These are phyloP conservation scores for Semicossyphus pulcher DNA, from an alignment of 2,113 vertebrate species.

Conservation along the genomic window DNA sequence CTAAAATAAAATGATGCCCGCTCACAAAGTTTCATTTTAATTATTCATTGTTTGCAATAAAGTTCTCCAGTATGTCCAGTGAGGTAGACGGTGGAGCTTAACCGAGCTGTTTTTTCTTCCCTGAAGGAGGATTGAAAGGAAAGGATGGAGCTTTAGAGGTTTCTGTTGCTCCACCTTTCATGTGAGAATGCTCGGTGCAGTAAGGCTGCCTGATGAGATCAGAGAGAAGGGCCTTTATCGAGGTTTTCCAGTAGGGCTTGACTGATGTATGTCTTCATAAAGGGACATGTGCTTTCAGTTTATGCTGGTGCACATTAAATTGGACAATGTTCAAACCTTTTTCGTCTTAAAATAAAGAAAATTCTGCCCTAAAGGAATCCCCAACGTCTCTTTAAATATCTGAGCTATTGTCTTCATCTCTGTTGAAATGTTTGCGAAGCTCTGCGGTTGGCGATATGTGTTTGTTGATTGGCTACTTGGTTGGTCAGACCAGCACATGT, in stretches of 20 bases:
- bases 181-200: neutral
- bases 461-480: no score
- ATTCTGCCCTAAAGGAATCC: no score
- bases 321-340: neutral
- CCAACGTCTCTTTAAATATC: no score
- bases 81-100: conserved; percentile 16
- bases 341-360: no score
- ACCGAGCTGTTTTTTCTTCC: conserved; percentile 15
- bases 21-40: conserved; percentile 29
- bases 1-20: conserved; percentile 13
- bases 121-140: neutral
- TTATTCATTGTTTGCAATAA: conserved; percentile 57
- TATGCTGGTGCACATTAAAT: neutral
- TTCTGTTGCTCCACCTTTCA: neutral
- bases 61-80: neutral
- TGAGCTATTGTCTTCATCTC: no score
- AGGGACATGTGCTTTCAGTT: neutral
- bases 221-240: neutral
- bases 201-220: neutral
- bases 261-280: neutral
- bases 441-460: no score
- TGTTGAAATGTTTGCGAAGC: no score
- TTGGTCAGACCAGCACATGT: neutral
- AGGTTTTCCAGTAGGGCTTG: neutral
- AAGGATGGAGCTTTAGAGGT: neutral